A percentile compares a stretch with the other conserved stretches of the same genome.
Conservation (phyloP, 2,797 vertebrate species). For the Eulemur coronatus region DNA sequence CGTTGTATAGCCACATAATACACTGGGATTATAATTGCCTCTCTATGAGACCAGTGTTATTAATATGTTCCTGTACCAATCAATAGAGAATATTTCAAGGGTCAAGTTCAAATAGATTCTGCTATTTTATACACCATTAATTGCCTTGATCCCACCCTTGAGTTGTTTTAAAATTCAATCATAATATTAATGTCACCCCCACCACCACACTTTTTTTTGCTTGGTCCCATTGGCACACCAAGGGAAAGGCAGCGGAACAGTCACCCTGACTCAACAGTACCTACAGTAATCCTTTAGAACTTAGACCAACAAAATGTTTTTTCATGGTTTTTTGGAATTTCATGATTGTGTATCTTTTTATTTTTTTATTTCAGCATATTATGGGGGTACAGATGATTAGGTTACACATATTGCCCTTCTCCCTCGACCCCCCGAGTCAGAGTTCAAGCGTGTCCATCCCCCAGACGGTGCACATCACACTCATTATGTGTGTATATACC, state of each 20-base stretch:
- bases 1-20: not conserved
- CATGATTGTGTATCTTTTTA: not conserved
- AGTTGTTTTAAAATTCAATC: constrained; percentile 7
- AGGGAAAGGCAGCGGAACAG: not conserved
- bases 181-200: not conserved
- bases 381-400: too few species aligned
- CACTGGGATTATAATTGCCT: not conserved
- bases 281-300: not conserved
- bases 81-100: not conserved
- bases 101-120: constrained; percentile 8
- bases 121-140: not conserved
- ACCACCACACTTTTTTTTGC: not conserved
- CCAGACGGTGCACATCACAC: too few species aligned
- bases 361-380: too few species aligned
- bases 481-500: too few species aligned
- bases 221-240: not conserved
- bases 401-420: too few species aligned
- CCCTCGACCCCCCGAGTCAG: too few species aligned
- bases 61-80: not conserved
- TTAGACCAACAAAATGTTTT: not conserved
- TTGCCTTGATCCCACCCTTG: not conserved
- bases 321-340: not conserved
- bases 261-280: not conserved
- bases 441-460: too few species aligned
- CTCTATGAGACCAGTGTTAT: not conserved